Conservation (phyloP, 92 coral and sea anemone genomes). For the Palythoa grandiflora region DNA sequence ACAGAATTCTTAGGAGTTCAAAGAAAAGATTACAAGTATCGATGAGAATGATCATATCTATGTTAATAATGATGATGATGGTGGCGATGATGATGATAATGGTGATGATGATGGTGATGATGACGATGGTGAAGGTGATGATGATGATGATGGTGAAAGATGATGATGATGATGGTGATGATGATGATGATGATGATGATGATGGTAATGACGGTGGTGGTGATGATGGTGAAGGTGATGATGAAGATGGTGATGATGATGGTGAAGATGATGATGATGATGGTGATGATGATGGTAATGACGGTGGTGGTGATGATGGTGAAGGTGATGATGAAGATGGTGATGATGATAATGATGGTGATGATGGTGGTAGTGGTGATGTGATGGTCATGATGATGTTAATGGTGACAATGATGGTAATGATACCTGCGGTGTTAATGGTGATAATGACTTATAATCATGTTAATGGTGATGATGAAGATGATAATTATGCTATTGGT, state of each 20-base stretch:
- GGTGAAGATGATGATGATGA: too few species aligned
- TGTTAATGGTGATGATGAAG: background rate
- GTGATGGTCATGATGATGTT: background rate
- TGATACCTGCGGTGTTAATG: background rate
- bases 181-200: too few species aligned
- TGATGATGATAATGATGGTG: background rate
- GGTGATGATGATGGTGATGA: background rate
- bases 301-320: too few species aligned
- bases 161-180: background rate
- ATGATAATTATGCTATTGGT: background rate
- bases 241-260: background rate
- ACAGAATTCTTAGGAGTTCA: too few species aligned
- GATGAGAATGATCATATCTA: background rate
- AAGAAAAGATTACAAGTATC: background rate
- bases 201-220: background rate
- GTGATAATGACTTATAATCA: background rate
- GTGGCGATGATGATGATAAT: too few species aligned
- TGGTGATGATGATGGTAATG: too few species aligned
- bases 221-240: background rate
- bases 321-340: background rate
- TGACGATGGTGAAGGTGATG: background rate
- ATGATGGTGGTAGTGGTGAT: too few species aligned
- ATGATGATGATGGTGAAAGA: background rate
- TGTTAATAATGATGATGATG: background rate
- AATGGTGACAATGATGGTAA: background rate